phyloP scores from a whole-genome alignment of 2,113 vertebrate genomes.

The Xerus inauris region DNA sequence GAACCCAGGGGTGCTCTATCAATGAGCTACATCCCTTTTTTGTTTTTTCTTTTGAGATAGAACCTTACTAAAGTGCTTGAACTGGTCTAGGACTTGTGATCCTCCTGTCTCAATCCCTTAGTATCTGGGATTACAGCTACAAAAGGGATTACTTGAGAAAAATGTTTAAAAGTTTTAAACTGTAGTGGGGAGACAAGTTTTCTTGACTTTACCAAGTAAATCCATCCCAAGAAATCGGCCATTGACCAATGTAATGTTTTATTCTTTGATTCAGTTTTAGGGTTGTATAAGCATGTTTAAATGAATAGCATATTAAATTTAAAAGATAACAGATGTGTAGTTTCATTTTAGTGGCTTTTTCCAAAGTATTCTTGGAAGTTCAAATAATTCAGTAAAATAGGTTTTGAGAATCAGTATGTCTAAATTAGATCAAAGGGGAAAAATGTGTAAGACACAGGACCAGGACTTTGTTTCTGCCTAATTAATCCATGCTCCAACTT shows the following conservation, averaged over 20 bases:
- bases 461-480: background rate
- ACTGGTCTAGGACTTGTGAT: too few relatives aligned
- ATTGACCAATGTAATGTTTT: background rate
- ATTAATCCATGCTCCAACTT: background rate
- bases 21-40: too few relatives aligned
- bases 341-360: conserved; percentile 46
- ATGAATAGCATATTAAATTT: conserved; percentile 29
- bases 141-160: too few relatives aligned
- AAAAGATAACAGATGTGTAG: conserved; percentile 28
- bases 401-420: background rate
- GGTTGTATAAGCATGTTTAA: background rate
- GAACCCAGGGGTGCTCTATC: too few relatives aligned
- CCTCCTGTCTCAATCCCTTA: too few relatives aligned
- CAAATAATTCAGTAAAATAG: background rate
- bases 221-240: background rate
- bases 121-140: too few relatives aligned
- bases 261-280: conserved; percentile 37
- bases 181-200: background rate
- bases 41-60: too few relatives aligned
- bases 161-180: background rate
- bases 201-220: background rate
- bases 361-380: background rate
- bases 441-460: background rate
- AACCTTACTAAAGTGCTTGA: too few relatives aligned
- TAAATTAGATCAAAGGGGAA: conserved; percentile 7